phyloP scores from a whole-genome alignment of 1,140 invertebrate genomes.

The Stegodyphus mimosarum region DNA sequence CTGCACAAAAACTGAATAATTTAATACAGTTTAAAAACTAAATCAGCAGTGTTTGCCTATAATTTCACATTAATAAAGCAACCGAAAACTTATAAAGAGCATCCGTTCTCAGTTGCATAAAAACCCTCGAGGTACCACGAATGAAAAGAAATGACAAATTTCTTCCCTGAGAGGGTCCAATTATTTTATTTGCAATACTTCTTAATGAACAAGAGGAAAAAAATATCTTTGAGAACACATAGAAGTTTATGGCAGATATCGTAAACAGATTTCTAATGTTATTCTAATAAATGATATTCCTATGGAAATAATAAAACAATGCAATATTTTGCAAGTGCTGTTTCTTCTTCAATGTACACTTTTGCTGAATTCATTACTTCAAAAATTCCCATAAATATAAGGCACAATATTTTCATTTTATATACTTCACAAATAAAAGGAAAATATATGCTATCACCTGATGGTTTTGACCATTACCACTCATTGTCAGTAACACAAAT shows the following conservation, averaged over 20 bases:
- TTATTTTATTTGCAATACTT: too few species aligned
- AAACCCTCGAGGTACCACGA: too few species aligned
- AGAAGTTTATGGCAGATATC: too few species aligned
- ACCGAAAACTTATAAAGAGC: too few species aligned
- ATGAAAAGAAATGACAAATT: too few species aligned
- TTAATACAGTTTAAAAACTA: background rate
- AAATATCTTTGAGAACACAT: too few species aligned
- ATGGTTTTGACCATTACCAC: conserved; percentile 46
- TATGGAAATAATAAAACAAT: background rate
- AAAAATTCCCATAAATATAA: background rate
- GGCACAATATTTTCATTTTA: background rate
- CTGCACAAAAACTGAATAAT: background rate
- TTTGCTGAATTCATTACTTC: background rate
- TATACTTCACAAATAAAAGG: background rate
- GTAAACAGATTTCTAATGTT: background rate
- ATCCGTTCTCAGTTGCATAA: too few species aligned
- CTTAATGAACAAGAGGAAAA: too few species aligned
- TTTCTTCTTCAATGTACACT: background rate
- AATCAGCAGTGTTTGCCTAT: too few species aligned
- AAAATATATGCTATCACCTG: conserved; percentile 8
- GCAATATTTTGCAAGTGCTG: too few species aligned
- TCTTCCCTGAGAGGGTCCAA: too few species aligned
- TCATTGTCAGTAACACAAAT: conserved; percentile 2
- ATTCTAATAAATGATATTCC: background rate
- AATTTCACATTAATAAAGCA: too few species aligned